phyloP scores from a whole-genome alignment of 1,140 invertebrate genomes.

The Drosophila tropicalis region DNA sequence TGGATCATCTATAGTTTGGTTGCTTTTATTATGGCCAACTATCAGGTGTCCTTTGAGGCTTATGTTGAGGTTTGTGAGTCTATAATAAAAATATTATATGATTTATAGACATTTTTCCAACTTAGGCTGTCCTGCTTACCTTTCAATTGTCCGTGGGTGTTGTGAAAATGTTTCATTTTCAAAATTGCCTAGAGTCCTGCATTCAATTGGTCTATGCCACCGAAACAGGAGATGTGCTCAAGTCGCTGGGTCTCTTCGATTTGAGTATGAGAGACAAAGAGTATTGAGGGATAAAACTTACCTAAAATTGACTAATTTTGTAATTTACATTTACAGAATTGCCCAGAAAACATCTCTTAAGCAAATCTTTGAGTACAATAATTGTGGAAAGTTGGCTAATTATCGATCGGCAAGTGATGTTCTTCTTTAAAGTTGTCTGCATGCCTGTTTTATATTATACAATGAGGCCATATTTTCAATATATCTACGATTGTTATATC shows the following conservation, averaged over 20 bases:
- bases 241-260: conserved; percentile 55
- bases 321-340: conserved; percentile 23
- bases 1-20: conserved; percentile 59
- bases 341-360: conserved; percentile 30
- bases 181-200: conserved; percentile 35
- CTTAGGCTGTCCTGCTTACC: conserved; percentile 56
- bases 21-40: conserved; percentile 54
- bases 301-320: background rate
- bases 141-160: conserved; percentile 64
- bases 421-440: conserved; percentile 66
- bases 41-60: conserved; percentile 60
- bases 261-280: conserved; percentile 49
- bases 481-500: conserved; percentile 63
- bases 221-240: conserved; percentile 45
- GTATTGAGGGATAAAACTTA: too few species aligned
- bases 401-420: conserved; percentile 67
- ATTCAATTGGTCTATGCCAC: conserved; percentile 41
- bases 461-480: conserved; percentile 64
- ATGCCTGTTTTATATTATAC: conserved; percentile 66
- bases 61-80: conserved; percentile 59
- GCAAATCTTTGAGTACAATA: conserved; percentile 36
- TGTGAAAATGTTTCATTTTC: conserved; percentile 62
- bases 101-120: background rate
- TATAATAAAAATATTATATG: too few species aligned
- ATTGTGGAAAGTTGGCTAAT: conserved; percentile 46